phyloP scores from a whole-genome alignment of 2,113 vertebrate genomes.

The Corapipo altera region DNA sequence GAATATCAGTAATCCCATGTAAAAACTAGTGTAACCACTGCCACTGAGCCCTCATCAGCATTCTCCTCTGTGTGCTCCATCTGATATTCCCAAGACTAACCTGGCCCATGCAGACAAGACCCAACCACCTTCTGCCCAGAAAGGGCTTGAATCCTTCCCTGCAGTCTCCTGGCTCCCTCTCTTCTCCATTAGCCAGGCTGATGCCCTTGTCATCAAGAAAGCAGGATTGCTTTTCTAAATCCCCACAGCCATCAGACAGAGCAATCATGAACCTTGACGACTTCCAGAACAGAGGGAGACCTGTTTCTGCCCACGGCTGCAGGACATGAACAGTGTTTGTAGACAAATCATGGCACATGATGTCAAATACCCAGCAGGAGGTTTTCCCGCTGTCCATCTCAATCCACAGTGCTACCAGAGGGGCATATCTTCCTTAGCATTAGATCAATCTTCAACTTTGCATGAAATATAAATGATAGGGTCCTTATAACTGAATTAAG shows the following conservation, averaged over 20 bases:
- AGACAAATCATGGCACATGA: background rate
- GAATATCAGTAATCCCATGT: background rate
- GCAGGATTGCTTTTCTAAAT: background rate
- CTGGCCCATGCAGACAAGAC: background rate
- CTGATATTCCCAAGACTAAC: background rate
- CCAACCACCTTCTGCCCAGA: background rate
- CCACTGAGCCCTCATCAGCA: background rate
- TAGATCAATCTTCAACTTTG: background rate
- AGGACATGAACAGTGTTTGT: background rate
- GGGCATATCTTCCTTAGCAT: background rate
- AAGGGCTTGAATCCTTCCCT: background rate
- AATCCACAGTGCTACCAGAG: background rate
- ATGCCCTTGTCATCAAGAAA: background rate
- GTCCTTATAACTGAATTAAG: background rate
- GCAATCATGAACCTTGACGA: background rate
- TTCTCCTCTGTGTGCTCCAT: background rate
- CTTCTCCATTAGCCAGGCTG: background rate
- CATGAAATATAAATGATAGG: background rate
- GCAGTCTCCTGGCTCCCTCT: background rate
- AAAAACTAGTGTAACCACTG: background rate
- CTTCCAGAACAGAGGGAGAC: background rate
- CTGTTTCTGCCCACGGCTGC: background rate
- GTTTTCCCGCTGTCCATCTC: background rate
- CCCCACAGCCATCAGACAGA: background rate
- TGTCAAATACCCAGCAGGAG: background rate